Base-by-base conservation (phyloP, 2,888 invertebrate genomes). In the Agriotes lineatus region DNA sequence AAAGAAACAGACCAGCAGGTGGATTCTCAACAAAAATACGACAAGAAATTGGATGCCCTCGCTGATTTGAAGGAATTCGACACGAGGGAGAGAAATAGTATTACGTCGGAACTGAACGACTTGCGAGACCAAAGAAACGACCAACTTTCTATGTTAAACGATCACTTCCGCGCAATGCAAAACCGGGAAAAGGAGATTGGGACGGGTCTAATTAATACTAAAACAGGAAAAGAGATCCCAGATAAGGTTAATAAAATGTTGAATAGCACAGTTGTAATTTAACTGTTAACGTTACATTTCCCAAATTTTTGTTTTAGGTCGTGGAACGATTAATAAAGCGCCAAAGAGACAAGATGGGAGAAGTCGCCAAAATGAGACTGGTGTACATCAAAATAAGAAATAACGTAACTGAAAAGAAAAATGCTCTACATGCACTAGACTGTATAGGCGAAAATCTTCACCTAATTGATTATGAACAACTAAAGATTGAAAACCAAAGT, bases 381-480 rank as follows among this genome's bases (percentile, higher is more conserved):
- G 74, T 64, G n/a, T 82, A 76, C 66, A 82, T 84, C 16, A 79
- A 79, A 62, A 68, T 82, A 12, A 77, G 81, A 62, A 78, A 82
- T 48, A 76, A 75, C 42, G 78, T 84, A 0, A 72, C 72, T 0
- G 81, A 81, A 59, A 81, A 82, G 63, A 78, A 82, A 60, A 74
- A 73, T 2, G 77, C 76, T 12, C 77, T 83, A 22, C 73, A 77
- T 42, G 76, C 74, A 7, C 66, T 83, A 50, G 87, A 88, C 75
- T 85, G 85, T 69, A 81, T 88, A 42, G 86, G 86, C 1, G 87
- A 85, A 33, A 85, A 86, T 50, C 80, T 87, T 37, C 85, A 86
- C 69, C 76, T 88, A 71, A 85, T 86, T 69, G 87, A 88, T 78
- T 88, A 86, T 80, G 88, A 88, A 78, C 87, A 87, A 75, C 77